Evolutionary conservation across 1,140 invertebrate genomes (phyloP).

Genomic region (Drosophila malerkotliana): DNA sequence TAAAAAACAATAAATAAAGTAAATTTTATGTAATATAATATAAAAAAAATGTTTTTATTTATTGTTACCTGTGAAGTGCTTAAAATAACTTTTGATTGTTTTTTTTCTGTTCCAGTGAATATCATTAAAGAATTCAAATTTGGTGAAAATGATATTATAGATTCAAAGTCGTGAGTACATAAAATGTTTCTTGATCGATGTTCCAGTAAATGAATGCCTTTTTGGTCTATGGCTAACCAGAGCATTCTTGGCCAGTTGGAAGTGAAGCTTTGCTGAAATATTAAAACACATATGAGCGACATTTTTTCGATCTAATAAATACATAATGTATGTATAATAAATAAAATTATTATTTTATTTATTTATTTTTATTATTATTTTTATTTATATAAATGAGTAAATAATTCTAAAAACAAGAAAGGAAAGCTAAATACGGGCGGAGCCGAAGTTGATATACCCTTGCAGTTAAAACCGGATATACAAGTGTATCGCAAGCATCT

Average conservation of each 20-base stretch:
- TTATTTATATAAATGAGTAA: no score
- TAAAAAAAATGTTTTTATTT: not conserved
- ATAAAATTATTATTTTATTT: no score
- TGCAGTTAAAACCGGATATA: no score
- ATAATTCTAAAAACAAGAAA: no score
- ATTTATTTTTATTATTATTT: no score
- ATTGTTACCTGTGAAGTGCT: constrained; percentile 91
- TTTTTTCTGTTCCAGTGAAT: constrained; percentile 93
- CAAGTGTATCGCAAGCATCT: no score
- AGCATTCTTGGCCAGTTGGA: constrained; percentile 96
- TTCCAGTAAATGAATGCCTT: constrained; percentile 95
- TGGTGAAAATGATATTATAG: constrained; percentile 94
- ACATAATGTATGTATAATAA: no score
- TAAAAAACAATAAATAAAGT: no score
- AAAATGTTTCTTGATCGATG: constrained; percentile 93
- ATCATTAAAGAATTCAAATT: constrained; percentile 95
- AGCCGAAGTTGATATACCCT: no score
- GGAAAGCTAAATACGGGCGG: no score
- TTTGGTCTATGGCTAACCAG: constrained; percentile 96
- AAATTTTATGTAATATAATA: no score
- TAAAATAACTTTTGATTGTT: constrained; percentile 95
- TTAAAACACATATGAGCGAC: not conserved
- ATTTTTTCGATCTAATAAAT: no score
- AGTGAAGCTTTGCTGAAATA: constrained; percentile 92
- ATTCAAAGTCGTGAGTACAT: constrained; percentile 94